Evolutionary conservation across 2,797 vertebrate species (phyloP), one percentile per base, ranked within the genome.

Genomic region (Myiotriccus ornatus): DNA sequence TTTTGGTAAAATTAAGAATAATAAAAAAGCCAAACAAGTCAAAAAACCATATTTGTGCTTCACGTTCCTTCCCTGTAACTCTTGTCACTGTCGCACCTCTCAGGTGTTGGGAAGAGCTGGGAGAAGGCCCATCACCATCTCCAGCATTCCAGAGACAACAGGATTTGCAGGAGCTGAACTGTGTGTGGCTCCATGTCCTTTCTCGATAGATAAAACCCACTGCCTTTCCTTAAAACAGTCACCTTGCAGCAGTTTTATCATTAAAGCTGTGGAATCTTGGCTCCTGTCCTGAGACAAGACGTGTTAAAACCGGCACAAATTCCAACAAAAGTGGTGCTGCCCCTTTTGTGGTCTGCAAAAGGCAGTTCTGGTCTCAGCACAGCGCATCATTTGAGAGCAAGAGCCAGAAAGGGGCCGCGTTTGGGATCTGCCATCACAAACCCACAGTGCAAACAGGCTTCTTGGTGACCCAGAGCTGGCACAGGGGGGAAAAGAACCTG

Each of bases 231-330:
- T 14, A 2, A 13, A 43, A 20, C 44, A 35, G 30, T n/a, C 32
- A 12, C 44, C 18, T n/a, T 22, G 10, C 7, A 28, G 4, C 7
- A 7, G 17, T 21, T 56, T 27, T 30, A 35, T 8, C 44, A 18
- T 3, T 3, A 35, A 22, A 32, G 14, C 4, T 10, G 5, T 5
- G 24, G 6, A 43, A 27, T 12, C 62, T 21, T 57, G n/a, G 60
- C 60, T 65, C 35, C 41, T 21, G 21, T 41, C 35, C 43, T 27
- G 35, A 4, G 46, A 24, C 46, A 47, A 24, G 52, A 7, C 44
- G 0, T 3, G 5, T 24, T 39, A 70, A 71, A 74, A 34, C 8
- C 0, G 0, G n/a, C 35, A 22, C 13, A 35, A 62, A 78, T 53
- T 30, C 57, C 35, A 39, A 6, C 20, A n/a, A 15, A 74, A 86